These are phyloP conservation scores for human (Homo sapiens) DNA, from an alignment of 2,113 vertebrate genomes.

Conservation along the genomic window GRCh38 chrX:13284501-13285000, in stretches of 20 bases:
- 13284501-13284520: background rate
- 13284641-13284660: background rate
- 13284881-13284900: too few species aligned
- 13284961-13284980: too few species aligned
- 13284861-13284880: too few species aligned
- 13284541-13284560: slow-evolving; percentile 14
- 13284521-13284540: background rate
- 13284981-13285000: too few species aligned
- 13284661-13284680: background rate
- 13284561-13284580: background rate
- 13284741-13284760: background rate
- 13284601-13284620: background rate
- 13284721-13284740: background rate
- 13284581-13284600: background rate
- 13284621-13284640: background rate
- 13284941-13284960: too few species aligned
- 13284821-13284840: background rate
- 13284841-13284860: too few species aligned
- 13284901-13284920: too few species aligned
- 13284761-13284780: background rate
- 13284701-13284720: background rate
- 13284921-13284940: too few species aligned
- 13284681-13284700: background rate
- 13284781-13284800: background rate
- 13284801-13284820: background rate